A percentile compares a stretch with the other conserved stretches of the same genome.
Evolutionary conservation across 23 tunicate species (phyloP).

Genomic region (Trididemnum clinides): DNA sequence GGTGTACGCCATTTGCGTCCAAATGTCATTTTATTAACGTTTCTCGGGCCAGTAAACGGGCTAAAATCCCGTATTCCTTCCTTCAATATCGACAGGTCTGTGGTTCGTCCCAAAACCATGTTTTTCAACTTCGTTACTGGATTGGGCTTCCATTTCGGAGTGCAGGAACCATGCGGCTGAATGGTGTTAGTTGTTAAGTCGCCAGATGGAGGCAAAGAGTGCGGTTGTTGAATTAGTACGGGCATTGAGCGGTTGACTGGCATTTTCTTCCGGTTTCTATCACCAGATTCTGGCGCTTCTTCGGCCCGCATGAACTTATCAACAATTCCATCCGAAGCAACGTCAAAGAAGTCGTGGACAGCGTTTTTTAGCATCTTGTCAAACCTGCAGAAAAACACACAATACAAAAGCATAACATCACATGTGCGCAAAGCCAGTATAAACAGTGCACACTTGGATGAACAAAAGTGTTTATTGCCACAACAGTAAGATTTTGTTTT

Average conservation of each 20-base stretch:
- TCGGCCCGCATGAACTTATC: neutral
- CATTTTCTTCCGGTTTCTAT: neutral
- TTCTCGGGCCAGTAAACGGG: slow-evolving; percentile 45
- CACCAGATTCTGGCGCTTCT: neutral
- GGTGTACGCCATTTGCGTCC: slow-evolving; percentile 56
- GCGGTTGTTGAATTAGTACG: neutral
- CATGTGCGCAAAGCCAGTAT: too few relatives aligned
- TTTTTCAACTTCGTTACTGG: slow-evolving; percentile 73
- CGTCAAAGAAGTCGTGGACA: slow-evolving; percentile 65
- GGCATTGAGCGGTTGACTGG: neutral
- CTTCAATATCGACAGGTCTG: neutral
- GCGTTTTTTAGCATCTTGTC: slow-evolving; percentile 85
- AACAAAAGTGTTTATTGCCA: too few relatives aligned
- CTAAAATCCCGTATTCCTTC: slow-evolving; percentile 15
- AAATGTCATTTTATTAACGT: slow-evolving; percentile 28
- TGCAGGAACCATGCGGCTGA: neutral
- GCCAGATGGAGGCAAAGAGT: neutral
- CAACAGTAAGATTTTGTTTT: too few relatives aligned
- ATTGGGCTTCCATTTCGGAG: slow-evolving; percentile 1
- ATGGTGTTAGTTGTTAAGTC: neutral
- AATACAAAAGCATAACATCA: too few relatives aligned
- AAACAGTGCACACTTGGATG: too few relatives aligned
- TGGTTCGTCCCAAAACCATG: slow-evolving; percentile 52
- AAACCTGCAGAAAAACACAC: slow-evolving; percentile 28
- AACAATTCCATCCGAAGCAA: slow-evolving; percentile 45